Evolutionary conservation across 23 tunicate genomes (phyloP), one percentile per base, ranked within the genome.

Genomic region (Ascidia mentula): DNA sequence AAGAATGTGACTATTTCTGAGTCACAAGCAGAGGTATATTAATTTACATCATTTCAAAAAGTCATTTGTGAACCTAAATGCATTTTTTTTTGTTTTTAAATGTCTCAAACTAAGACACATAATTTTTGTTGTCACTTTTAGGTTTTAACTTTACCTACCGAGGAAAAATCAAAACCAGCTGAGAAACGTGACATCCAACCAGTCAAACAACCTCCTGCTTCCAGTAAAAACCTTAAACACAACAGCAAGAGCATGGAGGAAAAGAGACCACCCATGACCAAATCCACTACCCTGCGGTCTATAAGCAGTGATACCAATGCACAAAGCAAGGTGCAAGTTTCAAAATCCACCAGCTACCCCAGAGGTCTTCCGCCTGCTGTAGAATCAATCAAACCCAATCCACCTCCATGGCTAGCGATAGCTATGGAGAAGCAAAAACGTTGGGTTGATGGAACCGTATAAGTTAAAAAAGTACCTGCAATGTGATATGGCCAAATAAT

Each of bases 381-480:
- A 20, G 65, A 53, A 20, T 26, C 65, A 53, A 28, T 53, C 24
- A 53, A 53, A 28, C 7, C 7, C 38, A 77, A 78, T 45, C 69
- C 76, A 36, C 88, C 88, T 0, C 59, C 85, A 24, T 81, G 91
- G 91, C 39, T 87, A 0, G 86, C 86, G 31, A 74, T 81, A 1
- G 86, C 91, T 30, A 87, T 87, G 91, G 60, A 36, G 31, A 81
- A 76, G 40, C 80, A 87, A 59, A 81, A 87, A 74, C 86, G 72
- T 30, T 74, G 79, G 85, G 37, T 76, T 17, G 87, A 82, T 5
- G 87, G 74, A 74, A 75, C 71, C 0, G 80, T 82, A 18, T 82
- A 37, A 79, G 18, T 28, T 13, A 31, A n/a, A n/a, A n/a, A n/a
- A n/a, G n/a, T n/a, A n/a, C n/a, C n/a, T 38, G 46, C 31, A 53